Evolutionary conservation across 2,113 vertebrate species (phyloP), one percentile per base, ranked within the genome.

Genomic region (Anseranas semipalmata): DNA sequence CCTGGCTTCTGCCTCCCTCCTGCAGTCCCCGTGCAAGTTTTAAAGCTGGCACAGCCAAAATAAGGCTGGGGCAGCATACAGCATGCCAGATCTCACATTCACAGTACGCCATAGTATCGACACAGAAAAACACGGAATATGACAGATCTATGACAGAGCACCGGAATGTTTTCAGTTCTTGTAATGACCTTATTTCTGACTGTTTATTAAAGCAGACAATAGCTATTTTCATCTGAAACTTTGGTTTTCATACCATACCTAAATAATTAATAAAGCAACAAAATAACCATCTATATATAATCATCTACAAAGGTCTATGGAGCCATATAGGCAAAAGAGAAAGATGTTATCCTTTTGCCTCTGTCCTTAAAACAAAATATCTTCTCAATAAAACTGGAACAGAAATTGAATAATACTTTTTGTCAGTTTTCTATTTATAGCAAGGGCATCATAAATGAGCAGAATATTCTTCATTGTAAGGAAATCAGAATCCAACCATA

Each of bases 111-210:
- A 39, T 56, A 55, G 91, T 78, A 74, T 58, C 65, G 94, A 84
- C 56, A 78, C 60, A 62, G 37, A 86, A 92, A 90, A 71, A 92
- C 74, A 94, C 4, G 77, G 72, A 68, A 48, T 63, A 43, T 84
- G 85, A 91, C 28, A 65, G 73, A 53, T 37, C 16, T 87, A 12
- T 90, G 50, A 72, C 84, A 93, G 76, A 65, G 55, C 43, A 65
- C n/a, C 53, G 56, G 12, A 27, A 67, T 70, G 62, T 68, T 86
- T 90, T 78, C 35, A 56, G 13, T 90, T 94, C 83, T 77, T 86
- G 52, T 30, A 81, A 22, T 93, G 92, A 90, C 93, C 85, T 92
- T 74, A 37, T 94, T 96, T 94, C 58, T 77, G 68, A 45, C 75
- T 80, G 20, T 45, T 88, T 33, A n/a, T 83, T 90, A 93, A 90